Evolutionary conservation across 2,888 invertebrate species (phyloP), one percentile per base, ranked within the genome.

Genomic region (Selenia dentaria): DNA sequence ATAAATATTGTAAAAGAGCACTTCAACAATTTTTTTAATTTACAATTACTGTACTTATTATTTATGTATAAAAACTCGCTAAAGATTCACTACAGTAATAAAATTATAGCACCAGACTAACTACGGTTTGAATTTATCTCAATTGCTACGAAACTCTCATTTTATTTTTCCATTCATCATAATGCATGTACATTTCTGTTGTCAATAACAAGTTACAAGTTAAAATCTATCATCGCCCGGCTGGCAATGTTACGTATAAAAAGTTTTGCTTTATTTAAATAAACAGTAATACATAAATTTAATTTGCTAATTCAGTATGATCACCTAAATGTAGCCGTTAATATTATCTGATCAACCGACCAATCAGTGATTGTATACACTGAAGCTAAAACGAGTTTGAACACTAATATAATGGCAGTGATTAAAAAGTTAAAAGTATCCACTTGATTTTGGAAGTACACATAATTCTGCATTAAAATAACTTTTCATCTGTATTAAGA

Each of bases 31-130:
- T 29, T 43, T 29, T 24, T n/a, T 31, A 26, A 20, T 20, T 26
- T 11, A 36, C 24, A 10, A 41, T 35, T 31, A 26, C 24, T 16
- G 33, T 26, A 50, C 29, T 29, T 46, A 38, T 41, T 36, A 45
- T 3, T 31, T 47, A 36, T 51, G 49, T 54, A 50, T 45, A 52
- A 48, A 40, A 57, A 46, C 33, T 32, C 42, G 42, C 38, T 9
- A 25, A 2, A 1, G 43, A 37, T 48, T 36, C 22, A 41, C 38
- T 48, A 51, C 11, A 46, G 18, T 34, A 41, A 41, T 39, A 43
- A 49, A 51, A 47, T 49, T 47, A 53, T 43, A 53, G 55, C 51
- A 55, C 53, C 55, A 58, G 45, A 50, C 47, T 41, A 51, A 24
- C 35, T 28, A 28, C 37, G 24, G 40, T 38, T 43, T 36, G 18